Base-by-base conservation (phyloP, 2,113 vertebrate species). In the Eubucco bourcierii region DNA sequence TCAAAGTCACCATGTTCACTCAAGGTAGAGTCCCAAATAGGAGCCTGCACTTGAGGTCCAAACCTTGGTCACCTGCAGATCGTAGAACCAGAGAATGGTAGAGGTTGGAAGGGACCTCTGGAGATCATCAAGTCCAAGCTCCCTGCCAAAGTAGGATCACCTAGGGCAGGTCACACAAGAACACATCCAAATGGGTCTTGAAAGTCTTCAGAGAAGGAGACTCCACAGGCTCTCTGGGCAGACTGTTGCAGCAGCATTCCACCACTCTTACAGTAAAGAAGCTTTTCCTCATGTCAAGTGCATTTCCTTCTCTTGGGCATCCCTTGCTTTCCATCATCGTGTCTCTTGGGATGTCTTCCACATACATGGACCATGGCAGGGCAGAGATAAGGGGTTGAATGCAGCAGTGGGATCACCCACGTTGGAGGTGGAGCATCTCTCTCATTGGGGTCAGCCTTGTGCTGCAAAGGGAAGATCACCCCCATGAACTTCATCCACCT, bases 321-420 rank as follows among this genome's bases (percentile, higher is more conserved):
- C 15, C 23, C 2, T 0, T 55, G 17, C 12, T 9, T 50, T 60
- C 34, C 18, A 3, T 4, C 21, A 7, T 13, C 15, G 5, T 20
- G 4, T 21, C 50, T 84, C 60, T 12, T 70, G 18, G 55, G 12
- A 80, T 10, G 5, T 46, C 14, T 83, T 55, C 29, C 29, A 27
- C 0, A 1, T 7, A 7, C n/a, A 6, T 5, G 18, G 41, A 75
- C 10, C 3, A 3, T 56, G 70, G 27, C 29, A 55, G 60, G 59
- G 59, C 34, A 61, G 12, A n/a, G 39, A 6, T 13, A 39, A 9
- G 19, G 63, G 8, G 16, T 7, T 56, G 55, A 72, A 16, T 15
- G 52, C 23, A 59, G 64, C 2, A 2, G 23, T 58, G 73, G 63
- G 23, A 20, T 73, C 63, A 53, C 10, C 10, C 18, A 21, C 50